phyloP scores from a whole-genome alignment of 2,888 invertebrate species.

The Notocelia uddmanniana region DNA sequence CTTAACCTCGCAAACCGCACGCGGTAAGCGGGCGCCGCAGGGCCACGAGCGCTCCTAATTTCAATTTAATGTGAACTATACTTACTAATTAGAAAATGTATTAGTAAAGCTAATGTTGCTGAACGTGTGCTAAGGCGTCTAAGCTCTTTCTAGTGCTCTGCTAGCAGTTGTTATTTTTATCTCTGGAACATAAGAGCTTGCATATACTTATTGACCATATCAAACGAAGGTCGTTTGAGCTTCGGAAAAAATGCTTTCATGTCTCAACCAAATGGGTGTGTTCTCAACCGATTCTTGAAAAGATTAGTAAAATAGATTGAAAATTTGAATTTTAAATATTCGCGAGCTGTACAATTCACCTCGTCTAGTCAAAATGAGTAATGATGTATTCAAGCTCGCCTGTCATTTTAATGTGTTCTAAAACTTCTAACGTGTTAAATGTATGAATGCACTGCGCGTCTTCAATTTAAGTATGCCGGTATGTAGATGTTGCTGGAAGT shows the following conservation, averaged over 20 bases:
- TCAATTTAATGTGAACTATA: not conserved
- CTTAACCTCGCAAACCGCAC: too few species aligned
- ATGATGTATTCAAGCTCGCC: not conserved
- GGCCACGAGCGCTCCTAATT: too few species aligned
- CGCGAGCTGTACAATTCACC: too few species aligned
- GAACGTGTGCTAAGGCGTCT: not conserved
- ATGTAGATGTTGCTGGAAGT: not conserved
- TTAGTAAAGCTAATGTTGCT: not conserved
- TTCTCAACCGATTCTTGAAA: too few species aligned
- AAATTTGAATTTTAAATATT: too few species aligned
- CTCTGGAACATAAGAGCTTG: not conserved
- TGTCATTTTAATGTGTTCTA: not conserved
- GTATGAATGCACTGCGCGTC: slow-evolving; percentile 2
- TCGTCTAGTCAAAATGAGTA: too few species aligned
- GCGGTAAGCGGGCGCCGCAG: too few species aligned
- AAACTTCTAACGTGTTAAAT: too few species aligned
- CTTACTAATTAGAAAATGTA: not conserved
- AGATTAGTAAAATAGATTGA: too few species aligned
- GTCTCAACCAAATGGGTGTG: too few species aligned
- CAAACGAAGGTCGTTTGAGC: too few species aligned
- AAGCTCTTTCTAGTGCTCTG: not conserved
- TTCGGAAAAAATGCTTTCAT: too few species aligned
- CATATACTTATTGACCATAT: not conserved
- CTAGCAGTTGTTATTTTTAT: not conserved
- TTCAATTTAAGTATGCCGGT: not conserved